These are phyloP conservation scores for Hypercompe scribonia DNA, from an alignment of 2,888 invertebrate genomes.

Conservation along the genomic window DNA sequence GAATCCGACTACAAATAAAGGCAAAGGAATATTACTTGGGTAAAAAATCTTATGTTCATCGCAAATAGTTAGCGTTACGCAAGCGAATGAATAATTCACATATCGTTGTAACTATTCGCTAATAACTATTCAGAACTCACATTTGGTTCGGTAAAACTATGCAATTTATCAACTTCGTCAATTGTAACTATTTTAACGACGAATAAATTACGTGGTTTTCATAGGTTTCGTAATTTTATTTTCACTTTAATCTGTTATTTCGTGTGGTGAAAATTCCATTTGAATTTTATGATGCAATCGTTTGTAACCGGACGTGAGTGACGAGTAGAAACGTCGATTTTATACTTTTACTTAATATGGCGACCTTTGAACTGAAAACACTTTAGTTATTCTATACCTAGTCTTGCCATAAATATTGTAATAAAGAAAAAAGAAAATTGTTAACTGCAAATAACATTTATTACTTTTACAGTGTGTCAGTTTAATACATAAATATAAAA, in stretches of 20 bases:
- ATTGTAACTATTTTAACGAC: conserved; percentile 39
- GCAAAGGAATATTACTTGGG: conserved; percentile 1
- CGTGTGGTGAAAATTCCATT: conserved; percentile 17
- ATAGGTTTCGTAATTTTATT: conserved; percentile 30
- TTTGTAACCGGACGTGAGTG: neutral
- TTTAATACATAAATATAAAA: too few species aligned
- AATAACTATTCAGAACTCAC: conserved; percentile 41
- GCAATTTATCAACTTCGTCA: conserved; percentile 41
- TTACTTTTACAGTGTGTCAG: too few species aligned
- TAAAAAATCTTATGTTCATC: conserved; percentile 31
- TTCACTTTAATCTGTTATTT: conserved; percentile 22
- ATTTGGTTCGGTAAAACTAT: conserved; percentile 30
- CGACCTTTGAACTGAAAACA: neutral
- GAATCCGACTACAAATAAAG: conserved; percentile 11
- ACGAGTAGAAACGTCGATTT: neutral
- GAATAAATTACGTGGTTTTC: conserved; percentile 31
- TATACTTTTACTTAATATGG: neutral
- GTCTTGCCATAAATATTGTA: too few species aligned
- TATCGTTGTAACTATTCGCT: conserved; percentile 42
- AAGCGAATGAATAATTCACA: conserved; percentile 48
- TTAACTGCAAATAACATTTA: too few species aligned
- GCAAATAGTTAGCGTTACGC: conserved; percentile 39
- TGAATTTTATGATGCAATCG: conserved; percentile 15
- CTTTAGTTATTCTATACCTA: neutral
- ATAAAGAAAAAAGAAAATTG: too few species aligned